These are phyloP conservation scores for Apodemia duryi DNA, from an alignment of 2,888 invertebrate species.

Conservation along the genomic window DNA sequence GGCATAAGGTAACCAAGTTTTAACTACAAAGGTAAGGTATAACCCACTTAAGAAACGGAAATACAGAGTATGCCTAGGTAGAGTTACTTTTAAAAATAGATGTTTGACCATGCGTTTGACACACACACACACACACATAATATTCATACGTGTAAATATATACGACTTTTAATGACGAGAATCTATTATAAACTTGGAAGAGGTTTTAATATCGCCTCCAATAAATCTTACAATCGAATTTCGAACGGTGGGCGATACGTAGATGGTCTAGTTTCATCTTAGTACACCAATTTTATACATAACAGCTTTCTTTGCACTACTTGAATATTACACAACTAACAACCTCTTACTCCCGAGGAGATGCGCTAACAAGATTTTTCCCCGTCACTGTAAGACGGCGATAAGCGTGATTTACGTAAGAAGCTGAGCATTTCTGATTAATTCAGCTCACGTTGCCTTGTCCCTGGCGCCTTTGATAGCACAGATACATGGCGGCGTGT, in stretches of 20 bases:
- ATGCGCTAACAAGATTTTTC: conserved; percentile 12
- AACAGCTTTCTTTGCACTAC: background rate
- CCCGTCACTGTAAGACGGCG: conserved; percentile 8
- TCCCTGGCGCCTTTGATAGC: background rate
- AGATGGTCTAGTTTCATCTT: too few species aligned
- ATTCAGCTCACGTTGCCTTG: conserved; percentile 6
- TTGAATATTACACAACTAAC: background rate
- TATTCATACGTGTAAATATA: too few species aligned
- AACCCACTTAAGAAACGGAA: too few species aligned
- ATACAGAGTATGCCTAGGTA: too few species aligned
- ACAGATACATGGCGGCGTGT: background rate
- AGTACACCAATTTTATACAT: background rate
- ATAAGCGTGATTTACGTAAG: conserved; percentile 15
- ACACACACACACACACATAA: too few species aligned
- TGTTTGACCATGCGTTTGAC: too few species aligned
- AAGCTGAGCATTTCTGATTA: conserved; percentile 7
- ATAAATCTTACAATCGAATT: too few species aligned
- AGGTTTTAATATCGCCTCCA: too few species aligned
- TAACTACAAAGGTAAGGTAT: background rate
- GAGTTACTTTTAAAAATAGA: too few species aligned
- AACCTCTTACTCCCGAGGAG: background rate
- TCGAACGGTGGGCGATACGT: too few species aligned
- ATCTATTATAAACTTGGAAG: too few species aligned
- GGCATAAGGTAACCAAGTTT: background rate
- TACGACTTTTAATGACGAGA: too few species aligned